Conservation (phyloP, 2,888 invertebrate species). For the Drosophila crucigera region DNA sequence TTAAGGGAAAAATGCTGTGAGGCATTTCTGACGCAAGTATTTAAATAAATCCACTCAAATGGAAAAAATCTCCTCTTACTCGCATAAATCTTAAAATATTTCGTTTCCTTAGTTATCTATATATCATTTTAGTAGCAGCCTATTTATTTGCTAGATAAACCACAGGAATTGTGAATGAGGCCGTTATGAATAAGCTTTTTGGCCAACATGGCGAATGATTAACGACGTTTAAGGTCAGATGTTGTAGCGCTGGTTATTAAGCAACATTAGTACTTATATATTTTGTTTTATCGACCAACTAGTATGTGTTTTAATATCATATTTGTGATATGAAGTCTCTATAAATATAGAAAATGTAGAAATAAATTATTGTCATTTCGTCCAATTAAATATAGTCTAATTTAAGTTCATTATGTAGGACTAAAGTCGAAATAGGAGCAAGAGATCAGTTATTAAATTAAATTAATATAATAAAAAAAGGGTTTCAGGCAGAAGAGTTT, state of each 20-base stretch:
- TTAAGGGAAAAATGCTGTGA: not conserved
- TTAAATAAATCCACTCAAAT: not conserved
- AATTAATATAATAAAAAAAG: not conserved
- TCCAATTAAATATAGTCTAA: not conserved
- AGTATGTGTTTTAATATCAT: not conserved
- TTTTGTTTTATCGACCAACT: not conserved
- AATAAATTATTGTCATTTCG: not conserved
- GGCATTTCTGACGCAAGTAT: not conserved
- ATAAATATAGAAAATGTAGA: not conserved
- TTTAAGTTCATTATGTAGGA: not conserved
- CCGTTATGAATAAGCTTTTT: constrained; percentile 18
- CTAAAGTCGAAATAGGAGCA: not conserved
- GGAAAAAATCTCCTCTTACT: not conserved
- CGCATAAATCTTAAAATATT: constrained; percentile 1
- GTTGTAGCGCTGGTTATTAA: not conserved
- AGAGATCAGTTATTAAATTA: not conserved
- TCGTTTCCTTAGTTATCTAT: not conserved
- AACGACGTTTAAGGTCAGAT: constrained; percentile 18
- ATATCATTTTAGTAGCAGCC: constrained; percentile 14
- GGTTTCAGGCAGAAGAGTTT: not conserved
- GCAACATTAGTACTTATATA: too few species aligned
- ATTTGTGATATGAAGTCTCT: not conserved
- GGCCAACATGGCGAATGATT: constrained; percentile 28
- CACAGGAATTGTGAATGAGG: constrained; percentile 14
- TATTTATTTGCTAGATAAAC: constrained; percentile 24